These are phyloP conservation scores for Mythimna vitellina DNA, from an alignment of 2,888 invertebrate genomes.

Conservation along the genomic window DNA sequence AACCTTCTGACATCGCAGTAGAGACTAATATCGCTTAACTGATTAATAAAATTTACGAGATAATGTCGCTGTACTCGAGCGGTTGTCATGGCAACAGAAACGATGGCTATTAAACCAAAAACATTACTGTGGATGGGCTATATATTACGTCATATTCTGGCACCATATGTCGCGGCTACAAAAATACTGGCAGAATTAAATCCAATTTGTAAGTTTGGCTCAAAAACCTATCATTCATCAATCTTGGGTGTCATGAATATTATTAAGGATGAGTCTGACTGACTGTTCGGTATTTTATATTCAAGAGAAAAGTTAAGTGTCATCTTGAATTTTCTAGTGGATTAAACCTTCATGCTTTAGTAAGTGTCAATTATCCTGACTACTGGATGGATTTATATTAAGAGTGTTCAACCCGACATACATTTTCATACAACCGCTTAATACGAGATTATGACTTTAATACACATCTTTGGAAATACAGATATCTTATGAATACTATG, in stretches of 20 bases:
- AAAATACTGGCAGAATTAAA: constrained; percentile 54
- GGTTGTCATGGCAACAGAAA: constrained; percentile 75
- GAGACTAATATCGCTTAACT: constrained; percentile 41
- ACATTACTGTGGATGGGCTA: constrained; percentile 73
- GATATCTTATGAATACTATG: no score
- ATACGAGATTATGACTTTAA: no score
- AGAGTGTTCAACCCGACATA: no score
- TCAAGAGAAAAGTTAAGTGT: constrained; percentile 3
- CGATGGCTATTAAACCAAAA: constrained; percentile 75
- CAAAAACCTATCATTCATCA: constrained; percentile 40
- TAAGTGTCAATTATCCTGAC: constrained; percentile 15
- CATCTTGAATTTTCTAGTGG: constrained; percentile 11
- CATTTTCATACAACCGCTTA: no score
- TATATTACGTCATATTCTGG: constrained; percentile 68
- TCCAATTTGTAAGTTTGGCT: constrained; percentile 49
- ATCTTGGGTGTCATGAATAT: constrained; percentile 30
- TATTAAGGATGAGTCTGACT: constrained; percentile 33
- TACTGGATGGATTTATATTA: background rate
- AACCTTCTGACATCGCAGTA: constrained; percentile 22
- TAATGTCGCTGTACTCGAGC: constrained; percentile 40
- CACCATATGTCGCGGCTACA: constrained; percentile 68
- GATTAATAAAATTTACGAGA: constrained; percentile 37
- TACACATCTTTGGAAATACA: no score
- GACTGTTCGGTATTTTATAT: constrained; percentile 25
- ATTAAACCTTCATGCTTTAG: constrained; percentile 13